Percentiles rank a stretch among this genome's conserved stretches.
Conservation (phyloP, 2,888 invertebrate genomes). For the Cyclophora punctaria region DNA sequence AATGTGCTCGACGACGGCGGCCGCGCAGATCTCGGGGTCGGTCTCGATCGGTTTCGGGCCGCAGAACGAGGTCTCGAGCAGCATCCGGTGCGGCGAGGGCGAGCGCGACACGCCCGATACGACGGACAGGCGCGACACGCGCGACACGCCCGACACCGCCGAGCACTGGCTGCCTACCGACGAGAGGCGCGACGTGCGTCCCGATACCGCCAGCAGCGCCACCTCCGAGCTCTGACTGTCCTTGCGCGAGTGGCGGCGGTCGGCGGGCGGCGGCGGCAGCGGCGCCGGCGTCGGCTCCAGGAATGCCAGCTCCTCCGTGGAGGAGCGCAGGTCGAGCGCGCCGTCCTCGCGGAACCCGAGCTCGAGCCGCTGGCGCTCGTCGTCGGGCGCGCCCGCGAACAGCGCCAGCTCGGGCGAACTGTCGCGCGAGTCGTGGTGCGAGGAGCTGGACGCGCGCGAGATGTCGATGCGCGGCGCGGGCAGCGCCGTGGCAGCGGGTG, state of each 20-base stretch:
- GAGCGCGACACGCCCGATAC: slow-evolving; percentile 79
- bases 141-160: slow-evolving; percentile 48
- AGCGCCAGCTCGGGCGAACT: slow-evolving; percentile 90
- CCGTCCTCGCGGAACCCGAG: slow-evolving; percentile 84
- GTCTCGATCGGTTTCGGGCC: slow-evolving; percentile 83
- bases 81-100: slow-evolving; percentile 93
- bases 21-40: slow-evolving; percentile 65
- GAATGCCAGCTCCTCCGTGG: slow-evolving; percentile 91
- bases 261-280: slow-evolving; percentile 39
- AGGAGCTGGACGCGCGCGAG: slow-evolving; percentile 90
- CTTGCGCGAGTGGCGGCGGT: slow-evolving; percentile 76
- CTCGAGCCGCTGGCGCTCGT: slow-evolving; percentile 45
- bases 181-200: slow-evolving; percentile 82
- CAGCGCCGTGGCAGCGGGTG: slow-evolving; percentile 43
- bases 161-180: slow-evolving; percentile 89
- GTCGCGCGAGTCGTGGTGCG: slow-evolving; percentile 89
- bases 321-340: slow-evolving; percentile 88
- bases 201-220: slow-evolving; percentile 82
- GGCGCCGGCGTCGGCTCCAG: slow-evolving; percentile 75
- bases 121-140: slow-evolving; percentile 56
- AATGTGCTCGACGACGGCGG: slow-evolving; percentile 60
- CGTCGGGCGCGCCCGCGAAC: slow-evolving; percentile 70
- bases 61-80: slow-evolving; percentile 92
- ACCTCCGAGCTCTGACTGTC: slow-evolving; percentile 87
- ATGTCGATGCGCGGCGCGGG: slow-evolving; percentile 91